phyloP scores from a whole-genome alignment of 2,797 vertebrate genomes.

The Hippoglossus hippoglossus region DNA sequence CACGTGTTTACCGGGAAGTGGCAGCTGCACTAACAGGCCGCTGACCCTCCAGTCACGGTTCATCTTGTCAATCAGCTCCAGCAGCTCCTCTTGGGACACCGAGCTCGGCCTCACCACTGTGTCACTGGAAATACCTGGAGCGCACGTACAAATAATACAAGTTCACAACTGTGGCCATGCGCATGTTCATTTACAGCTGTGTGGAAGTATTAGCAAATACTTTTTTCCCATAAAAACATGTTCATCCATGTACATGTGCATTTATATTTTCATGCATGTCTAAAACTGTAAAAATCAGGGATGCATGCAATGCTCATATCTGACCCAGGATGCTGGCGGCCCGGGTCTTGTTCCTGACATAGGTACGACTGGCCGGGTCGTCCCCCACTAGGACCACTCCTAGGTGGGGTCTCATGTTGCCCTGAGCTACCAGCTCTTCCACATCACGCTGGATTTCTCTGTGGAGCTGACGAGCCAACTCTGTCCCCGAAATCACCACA shows the following conservation, averaged over 20 bases:
- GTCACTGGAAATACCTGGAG: slow-evolving; percentile 92
- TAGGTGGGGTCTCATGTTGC: slow-evolving; percentile 92
- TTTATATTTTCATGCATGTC: slow-evolving; percentile 6
- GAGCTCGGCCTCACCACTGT: slow-evolving; percentile 88
- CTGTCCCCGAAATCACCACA: slow-evolving; percentile 90
- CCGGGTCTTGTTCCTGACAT: slow-evolving; percentile 92
- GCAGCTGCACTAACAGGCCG: slow-evolving; percentile 92
- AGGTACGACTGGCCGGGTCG: slow-evolving; percentile 91
- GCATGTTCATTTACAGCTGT: neutral
- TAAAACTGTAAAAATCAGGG: slow-evolving; percentile 4
- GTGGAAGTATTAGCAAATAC: neutral
- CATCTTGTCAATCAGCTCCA: slow-evolving; percentile 89
- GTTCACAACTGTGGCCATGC: neutral
- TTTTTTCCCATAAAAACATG: neutral
- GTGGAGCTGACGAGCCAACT: slow-evolving; percentile 89
- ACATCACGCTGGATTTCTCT: slow-evolving; percentile 90
- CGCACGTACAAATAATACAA: slow-evolving; percentile 6
- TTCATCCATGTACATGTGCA: slow-evolving; percentile 4
- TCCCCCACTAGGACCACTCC: slow-evolving; percentile 93
- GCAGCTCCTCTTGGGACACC: slow-evolving; percentile 90
- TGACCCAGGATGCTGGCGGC: slow-evolving; percentile 90
- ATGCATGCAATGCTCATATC: slow-evolving; percentile 35
- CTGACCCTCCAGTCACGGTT: slow-evolving; percentile 91
- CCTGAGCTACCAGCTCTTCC: slow-evolving; percentile 86
- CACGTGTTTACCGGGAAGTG: slow-evolving; percentile 89